Base-by-base conservation (phyloP, 2,113 vertebrate genomes). In the Tachuris rubrigastra region DNA sequence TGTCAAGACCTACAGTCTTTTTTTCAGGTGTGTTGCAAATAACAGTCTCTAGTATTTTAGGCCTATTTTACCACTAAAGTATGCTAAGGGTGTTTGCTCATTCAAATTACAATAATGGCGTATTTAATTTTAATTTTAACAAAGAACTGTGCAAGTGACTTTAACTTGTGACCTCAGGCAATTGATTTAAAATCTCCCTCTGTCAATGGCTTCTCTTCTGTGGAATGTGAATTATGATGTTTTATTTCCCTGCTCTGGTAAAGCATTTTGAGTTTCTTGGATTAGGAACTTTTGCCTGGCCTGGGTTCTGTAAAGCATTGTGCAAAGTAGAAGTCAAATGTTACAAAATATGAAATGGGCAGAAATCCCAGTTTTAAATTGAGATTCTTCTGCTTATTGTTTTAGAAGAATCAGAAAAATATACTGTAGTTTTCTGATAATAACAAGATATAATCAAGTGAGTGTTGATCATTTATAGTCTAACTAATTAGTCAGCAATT, bases 221-320 rank as follows among this genome's bases (percentile, higher is more conserved):
- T 80, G 37, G 22, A 68, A 76, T 46, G 6, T 77, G 50, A 86
- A 89, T 63, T 18, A 37, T 30, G 33, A 8, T 52, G 9, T 50
- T 92, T 95, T 78, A 35, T 16, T 77, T 14, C 16, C 14, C 2
- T 59, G 3, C 8, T 18, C 68, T 30, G 65, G 25, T 18, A 58
- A 91, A 62, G 4, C 14, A 31, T 30, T 94, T 41, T 25, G 25
- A 85, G 12, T 58, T 92, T 14, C 47, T 78, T 37, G 35, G 5
- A 21, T 59, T 50, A 62, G n/a, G 9, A 82, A 13, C 24, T 55
- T 59, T 31, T 59, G 8, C 69, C 41, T 76, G 50, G 31, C 8
- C 30, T 56, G 0, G 0, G 4, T 50, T 83, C 55, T 86, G 14
- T 22, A 22, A 18, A 62, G 1, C 15, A 12, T 5, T 46, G 13